These are phyloP conservation scores for Nibea albiflora DNA, from an alignment of 2,113 vertebrate genomes.

Conservation along the genomic window DNA sequence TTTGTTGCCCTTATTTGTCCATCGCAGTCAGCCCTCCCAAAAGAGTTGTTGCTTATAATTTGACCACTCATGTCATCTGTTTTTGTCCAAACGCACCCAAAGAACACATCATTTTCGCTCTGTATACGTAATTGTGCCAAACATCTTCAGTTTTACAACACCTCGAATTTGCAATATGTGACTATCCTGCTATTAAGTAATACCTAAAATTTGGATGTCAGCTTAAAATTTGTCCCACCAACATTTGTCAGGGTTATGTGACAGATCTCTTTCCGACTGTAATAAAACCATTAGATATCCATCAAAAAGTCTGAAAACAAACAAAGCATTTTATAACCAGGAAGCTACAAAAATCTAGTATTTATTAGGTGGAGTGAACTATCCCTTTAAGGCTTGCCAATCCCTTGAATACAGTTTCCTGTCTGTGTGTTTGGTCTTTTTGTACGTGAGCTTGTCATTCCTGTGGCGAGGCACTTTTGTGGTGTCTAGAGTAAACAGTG, in stretches of 20 bases:
- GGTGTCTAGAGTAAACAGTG: slow-evolving; percentile 26
- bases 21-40: neutral
- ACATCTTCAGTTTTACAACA: neutral
- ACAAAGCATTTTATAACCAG: neutral
- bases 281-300: neutral
- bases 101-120: neutral
- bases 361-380: neutral
- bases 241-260: neutral
- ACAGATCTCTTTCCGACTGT: neutral
- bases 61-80: no score
- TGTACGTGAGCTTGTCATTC: slow-evolving; percentile 3
- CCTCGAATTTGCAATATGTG: neutral
- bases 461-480: slow-evolving; percentile 8
- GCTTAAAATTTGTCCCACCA: neutral
- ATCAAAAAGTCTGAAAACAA: neutral
- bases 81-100: neutral
- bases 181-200: neutral
- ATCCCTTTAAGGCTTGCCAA: neutral
- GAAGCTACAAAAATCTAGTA: neutral
- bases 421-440: slow-evolving; percentile 5
- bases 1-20: neutral
- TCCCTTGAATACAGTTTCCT: neutral
- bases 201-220: neutral
- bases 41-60: neutral
- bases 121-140: no score